Evolutionary conservation across 2,888 invertebrate genomes (phyloP).

Genomic region (Panopea generosa): DNA sequence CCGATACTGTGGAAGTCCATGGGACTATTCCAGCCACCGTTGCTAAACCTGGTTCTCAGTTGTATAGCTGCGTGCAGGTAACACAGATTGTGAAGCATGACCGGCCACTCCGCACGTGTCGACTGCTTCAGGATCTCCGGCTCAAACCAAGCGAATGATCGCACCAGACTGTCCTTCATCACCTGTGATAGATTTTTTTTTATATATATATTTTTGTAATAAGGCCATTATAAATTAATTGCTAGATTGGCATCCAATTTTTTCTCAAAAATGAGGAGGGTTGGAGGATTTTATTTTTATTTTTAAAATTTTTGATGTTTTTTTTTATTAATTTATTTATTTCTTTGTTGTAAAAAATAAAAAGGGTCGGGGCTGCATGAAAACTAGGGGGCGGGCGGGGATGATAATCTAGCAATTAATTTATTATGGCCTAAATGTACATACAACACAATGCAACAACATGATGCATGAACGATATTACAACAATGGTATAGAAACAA

Average conservation of each 20-base stretch:
- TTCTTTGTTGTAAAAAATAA: too few species aligned
- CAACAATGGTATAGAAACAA: background rate
- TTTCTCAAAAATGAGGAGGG: too few species aligned
- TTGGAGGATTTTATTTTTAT: too few species aligned
- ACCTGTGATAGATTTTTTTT: too few species aligned
- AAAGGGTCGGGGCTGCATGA: too few species aligned
- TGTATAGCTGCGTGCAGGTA: constrained; percentile 83
- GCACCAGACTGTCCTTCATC: constrained; percentile 82
- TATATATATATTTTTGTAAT: background rate
- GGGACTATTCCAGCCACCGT: constrained; percentile 84
- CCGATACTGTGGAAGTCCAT: constrained; percentile 79
- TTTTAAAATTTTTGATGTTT: too few species aligned
- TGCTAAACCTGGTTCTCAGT: constrained; percentile 80
- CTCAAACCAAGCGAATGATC: constrained; percentile 82
- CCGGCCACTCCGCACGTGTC: constrained; percentile 81
- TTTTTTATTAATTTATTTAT: too few species aligned
- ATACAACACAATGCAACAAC: background rate
- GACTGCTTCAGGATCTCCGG: constrained; percentile 82
- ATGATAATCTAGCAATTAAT: too few species aligned
- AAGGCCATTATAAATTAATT: too few species aligned
- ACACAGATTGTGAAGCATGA: constrained; percentile 84
- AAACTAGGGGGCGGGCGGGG: too few species aligned
- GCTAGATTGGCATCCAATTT: too few species aligned
- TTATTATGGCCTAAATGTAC: background rate
- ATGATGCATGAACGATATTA: too few species aligned